These are phyloP conservation scores for Miichthys miiuy DNA, from an alignment of 2,797 vertebrate species.

Conservation along the genomic window DNA sequence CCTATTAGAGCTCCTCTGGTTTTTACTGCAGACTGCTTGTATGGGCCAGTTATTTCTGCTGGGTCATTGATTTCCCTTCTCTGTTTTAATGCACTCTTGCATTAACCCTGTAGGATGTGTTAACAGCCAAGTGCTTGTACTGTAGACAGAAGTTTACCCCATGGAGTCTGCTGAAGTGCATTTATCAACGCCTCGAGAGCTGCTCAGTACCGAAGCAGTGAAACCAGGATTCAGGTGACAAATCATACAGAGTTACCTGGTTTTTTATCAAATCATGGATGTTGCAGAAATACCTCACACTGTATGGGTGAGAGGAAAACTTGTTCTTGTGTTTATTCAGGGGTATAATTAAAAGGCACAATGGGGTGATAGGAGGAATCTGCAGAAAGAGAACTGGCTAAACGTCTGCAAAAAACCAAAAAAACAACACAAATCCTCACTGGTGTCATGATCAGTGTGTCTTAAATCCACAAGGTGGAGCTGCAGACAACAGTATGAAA, in stretches of 20 bases:
- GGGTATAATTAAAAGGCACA: not conserved
- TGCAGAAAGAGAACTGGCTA: not conserved
- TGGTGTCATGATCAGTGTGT: not conserved
- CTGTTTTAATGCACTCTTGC: slow-evolving; percentile 8
- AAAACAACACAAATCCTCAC: not conserved
- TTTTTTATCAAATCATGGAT: not conserved
- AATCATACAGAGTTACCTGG: not conserved
- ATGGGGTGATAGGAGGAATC: not conserved
- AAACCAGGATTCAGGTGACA: not conserved
- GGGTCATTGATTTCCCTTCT: slow-evolving; percentile 17
- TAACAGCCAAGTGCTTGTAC: slow-evolving; percentile 26
- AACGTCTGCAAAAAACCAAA: not conserved
- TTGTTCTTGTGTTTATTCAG: not conserved
- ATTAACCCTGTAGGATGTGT: slow-evolving; percentile 10
- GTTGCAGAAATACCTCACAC: not conserved
- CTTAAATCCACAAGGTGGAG: slow-evolving; percentile 67
- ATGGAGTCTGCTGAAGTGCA: slow-evolving; percentile 3
- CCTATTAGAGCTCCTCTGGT: not conserved
- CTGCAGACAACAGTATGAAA: slow-evolving; percentile 48
- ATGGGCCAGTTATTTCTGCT: not conserved
- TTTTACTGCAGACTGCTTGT: not conserved
- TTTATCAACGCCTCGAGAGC: slow-evolving; percentile 25
- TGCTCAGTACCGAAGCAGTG: not conserved
- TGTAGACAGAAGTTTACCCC: slow-evolving; percentile 11
- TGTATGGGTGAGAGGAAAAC: not conserved